A percentile compares a stretch with the other conserved stretches of the same genome.
Conservation (phyloP, 2,797 vertebrate genomes). For the Gobionotothen gibberifrons region DNA sequence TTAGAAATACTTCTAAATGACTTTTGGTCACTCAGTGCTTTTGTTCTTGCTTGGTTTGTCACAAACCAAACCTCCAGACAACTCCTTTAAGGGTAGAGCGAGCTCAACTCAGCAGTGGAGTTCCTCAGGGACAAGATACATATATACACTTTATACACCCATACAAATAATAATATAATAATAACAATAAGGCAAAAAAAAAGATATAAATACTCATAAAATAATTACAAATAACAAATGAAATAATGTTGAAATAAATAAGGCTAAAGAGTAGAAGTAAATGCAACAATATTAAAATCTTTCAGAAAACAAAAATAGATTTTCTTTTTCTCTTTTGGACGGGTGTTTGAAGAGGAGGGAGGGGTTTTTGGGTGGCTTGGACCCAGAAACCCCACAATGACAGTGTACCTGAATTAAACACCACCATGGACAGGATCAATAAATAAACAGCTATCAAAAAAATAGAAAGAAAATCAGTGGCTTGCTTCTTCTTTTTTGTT, state of each 20-base stretch:
- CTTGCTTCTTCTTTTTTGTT: slow-evolving; percentile 55
- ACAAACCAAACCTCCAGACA: slow-evolving; percentile 72
- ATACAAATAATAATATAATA: slow-evolving; percentile 76
- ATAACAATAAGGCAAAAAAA: slow-evolving; percentile 80
- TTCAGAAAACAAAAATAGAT: slow-evolving; percentile 80
- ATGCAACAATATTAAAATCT: slow-evolving; percentile 83
- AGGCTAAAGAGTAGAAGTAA: slow-evolving; percentile 78
- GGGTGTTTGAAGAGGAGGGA: slow-evolving; percentile 43
- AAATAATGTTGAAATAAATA: slow-evolving; percentile 85
- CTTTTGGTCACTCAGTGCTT: slow-evolving; percentile 87
- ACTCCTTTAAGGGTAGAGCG: slow-evolving; percentile 71
- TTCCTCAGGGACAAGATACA: slow-evolving; percentile 77
- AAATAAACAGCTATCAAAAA: slow-evolving; percentile 82
- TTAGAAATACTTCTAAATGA: slow-evolving; percentile 78
- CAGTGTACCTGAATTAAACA: slow-evolving; percentile 88
- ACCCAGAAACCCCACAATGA: slow-evolving; percentile 65
- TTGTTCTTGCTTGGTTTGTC: slow-evolving; percentile 74
- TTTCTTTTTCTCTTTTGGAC: slow-evolving; percentile 75
- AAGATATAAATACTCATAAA: slow-evolving; percentile 84
- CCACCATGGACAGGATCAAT: slow-evolving; percentile 82
- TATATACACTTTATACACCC: slow-evolving; percentile 79
- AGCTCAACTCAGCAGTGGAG: slow-evolving; percentile 80
- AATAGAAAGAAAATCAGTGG: slow-evolving; percentile 76
- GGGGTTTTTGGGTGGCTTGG: slow-evolving; percentile 23
- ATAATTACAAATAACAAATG: slow-evolving; percentile 78